Evolutionary conservation across 1,140 invertebrate genomes (phyloP).

Genomic region (Diploscapter pachys): DNA sequence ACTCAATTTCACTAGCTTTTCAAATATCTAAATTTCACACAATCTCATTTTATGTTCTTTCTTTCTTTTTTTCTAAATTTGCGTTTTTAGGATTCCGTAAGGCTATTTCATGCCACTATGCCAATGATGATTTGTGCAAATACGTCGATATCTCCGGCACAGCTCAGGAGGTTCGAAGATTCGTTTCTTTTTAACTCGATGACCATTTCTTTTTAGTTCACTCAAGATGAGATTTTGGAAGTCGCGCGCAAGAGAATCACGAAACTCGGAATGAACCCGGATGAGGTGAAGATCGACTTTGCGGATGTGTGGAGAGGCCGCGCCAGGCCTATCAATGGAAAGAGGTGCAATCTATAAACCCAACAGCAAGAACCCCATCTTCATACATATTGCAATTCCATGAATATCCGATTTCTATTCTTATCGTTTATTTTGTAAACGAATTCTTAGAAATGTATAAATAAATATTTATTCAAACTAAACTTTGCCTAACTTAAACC

Average conservation of each 20-base stretch:
- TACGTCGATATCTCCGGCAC: slow-evolving; percentile 74
- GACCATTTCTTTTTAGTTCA: background rate
- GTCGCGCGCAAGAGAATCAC: slow-evolving; percentile 61
- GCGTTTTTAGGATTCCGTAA: slow-evolving; percentile 62
- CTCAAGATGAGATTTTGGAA: slow-evolving; percentile 68
- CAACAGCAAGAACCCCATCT: background rate
- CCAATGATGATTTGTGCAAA: slow-evolving; percentile 68
- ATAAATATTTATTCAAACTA: no score
- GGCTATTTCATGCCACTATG: slow-evolving; percentile 80
- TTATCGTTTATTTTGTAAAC: no score
- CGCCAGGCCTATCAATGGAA: slow-evolving; percentile 55
- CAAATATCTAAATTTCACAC: no score
- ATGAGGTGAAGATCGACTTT: slow-evolving; percentile 42
- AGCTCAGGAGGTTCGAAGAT: slow-evolving; percentile 65
- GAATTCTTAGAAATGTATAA: no score
- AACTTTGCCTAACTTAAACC: no score
- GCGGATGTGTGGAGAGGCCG: slow-evolving; percentile 57
- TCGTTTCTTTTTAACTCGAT: background rate
- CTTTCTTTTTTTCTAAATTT: no score
- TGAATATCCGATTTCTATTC: no score
- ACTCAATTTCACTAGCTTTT: no score
- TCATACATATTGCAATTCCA: background rate
- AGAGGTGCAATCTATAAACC: slow-evolving; percentile 52
- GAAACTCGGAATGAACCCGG: slow-evolving; percentile 35
- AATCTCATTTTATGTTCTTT: no score